Percentiles rank a stretch among this genome's conserved stretches.
Conservation (phyloP, 2,797 vertebrate genomes). For the Neosalanx taihuensis region DNA sequence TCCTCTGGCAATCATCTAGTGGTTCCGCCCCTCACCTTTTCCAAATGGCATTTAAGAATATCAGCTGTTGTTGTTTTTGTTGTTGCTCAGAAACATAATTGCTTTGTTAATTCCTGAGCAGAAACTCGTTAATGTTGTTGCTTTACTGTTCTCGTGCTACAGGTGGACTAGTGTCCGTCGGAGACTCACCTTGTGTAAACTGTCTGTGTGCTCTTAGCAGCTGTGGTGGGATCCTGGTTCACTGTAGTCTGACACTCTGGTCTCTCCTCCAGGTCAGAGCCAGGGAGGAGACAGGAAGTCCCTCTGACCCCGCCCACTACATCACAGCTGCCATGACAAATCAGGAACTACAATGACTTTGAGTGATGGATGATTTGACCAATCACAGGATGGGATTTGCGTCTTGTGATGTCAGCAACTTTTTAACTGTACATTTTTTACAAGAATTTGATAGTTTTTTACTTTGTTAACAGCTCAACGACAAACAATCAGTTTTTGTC, state of each 20-base stretch:
- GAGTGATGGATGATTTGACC: slow-evolving; percentile 27
- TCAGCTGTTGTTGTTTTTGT: slow-evolving; percentile 38
- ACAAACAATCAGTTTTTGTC: slow-evolving; percentile 55
- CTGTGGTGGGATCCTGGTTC: not conserved
- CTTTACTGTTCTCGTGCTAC: too few relatives aligned
- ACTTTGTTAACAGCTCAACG: slow-evolving; percentile 54
- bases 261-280: slow-evolving; percentile 83
- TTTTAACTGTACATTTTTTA: slow-evolving; percentile 28
- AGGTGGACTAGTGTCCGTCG: too few relatives aligned
- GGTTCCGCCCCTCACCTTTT: too few relatives aligned
- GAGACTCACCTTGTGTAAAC: not conserved
- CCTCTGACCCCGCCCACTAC: slow-evolving; percentile 76
- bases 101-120: too few relatives aligned
- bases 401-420: not conserved
- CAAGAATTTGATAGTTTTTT: slow-evolving; percentile 57
- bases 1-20: too few relatives aligned
- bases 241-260: slow-evolving; percentile 13
- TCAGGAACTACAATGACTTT: slow-evolving; percentile 25
- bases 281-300: slow-evolving; percentile 95
- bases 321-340: slow-evolving; percentile 28
- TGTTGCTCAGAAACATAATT: slow-evolving; percentile 25
- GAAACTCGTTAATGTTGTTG: too few relatives aligned
- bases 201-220: not conserved
- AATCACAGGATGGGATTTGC: slow-evolving; percentile 12
- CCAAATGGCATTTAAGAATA: too few relatives aligned